phyloP scores from a whole-genome alignment of 1,140 invertebrate genomes.

The Tetramorium simillimum region DNA sequence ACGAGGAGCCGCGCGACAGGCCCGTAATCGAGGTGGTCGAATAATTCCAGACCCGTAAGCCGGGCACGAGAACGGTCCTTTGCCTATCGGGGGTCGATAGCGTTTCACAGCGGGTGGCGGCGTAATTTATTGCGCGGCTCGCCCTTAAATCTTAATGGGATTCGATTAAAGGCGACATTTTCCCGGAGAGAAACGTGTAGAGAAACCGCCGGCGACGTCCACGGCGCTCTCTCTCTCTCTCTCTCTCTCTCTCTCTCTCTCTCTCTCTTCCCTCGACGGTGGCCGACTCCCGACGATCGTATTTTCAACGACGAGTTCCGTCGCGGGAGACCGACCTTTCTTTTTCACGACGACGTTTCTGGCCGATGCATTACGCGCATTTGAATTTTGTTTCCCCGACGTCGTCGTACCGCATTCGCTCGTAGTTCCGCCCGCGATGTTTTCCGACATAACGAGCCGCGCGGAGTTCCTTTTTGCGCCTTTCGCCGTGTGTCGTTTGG shows the following conservation, averaged over 20 bases:
- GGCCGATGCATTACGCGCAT: conserved; percentile 54
- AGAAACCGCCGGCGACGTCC: conserved; percentile 68
- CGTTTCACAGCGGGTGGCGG: conserved; percentile 72
- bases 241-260: too few species aligned
- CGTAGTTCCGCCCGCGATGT: conserved; percentile 41
- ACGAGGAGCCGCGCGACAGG: conserved; percentile 67
- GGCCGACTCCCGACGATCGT: conserved; percentile 65
- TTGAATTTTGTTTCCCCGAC: conserved; percentile 63
- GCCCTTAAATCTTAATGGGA: conserved; percentile 82
- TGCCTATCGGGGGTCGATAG: conserved; percentile 78
- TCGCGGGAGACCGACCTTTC: conserved; percentile 39
- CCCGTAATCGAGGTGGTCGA: conserved; percentile 70
- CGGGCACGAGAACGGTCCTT: conserved; percentile 76
- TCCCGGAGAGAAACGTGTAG: conserved; percentile 68
- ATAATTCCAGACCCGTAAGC: conserved; percentile 78
- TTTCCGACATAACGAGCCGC: conserved; percentile 58
- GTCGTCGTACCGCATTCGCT: conserved; percentile 37
- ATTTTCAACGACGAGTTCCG: conserved; percentile 66
- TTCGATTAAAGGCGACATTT: conserved; percentile 80
- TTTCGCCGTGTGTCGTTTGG: conserved; percentile 43
- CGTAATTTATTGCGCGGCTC: conserved; percentile 79
- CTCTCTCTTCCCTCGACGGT: conserved; percentile 24
- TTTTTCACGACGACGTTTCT: conserved; percentile 52
- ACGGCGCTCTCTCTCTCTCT: conserved; percentile 52
- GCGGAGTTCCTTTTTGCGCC: conserved; percentile 41